phyloP scores from a whole-genome alignment of 2,888 invertebrate species.

The Tanypteryx hageni region DNA sequence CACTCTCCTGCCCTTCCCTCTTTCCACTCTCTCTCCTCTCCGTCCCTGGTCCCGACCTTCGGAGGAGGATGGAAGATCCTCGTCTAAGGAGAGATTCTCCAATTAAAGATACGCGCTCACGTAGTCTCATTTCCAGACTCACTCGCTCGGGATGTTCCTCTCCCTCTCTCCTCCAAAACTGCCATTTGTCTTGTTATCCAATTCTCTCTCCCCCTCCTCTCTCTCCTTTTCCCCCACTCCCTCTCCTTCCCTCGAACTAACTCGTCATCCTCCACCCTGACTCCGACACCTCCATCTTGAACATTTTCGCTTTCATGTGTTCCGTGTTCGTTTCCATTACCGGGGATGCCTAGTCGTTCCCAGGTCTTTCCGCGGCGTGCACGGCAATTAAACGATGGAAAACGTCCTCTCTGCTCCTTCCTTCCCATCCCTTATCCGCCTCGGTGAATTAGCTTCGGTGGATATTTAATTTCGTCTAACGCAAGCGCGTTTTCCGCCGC shows the following conservation, averaged over 20 bases:
- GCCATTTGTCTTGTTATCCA: background rate
- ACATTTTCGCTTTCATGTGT: background rate
- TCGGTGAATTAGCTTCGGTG: no score
- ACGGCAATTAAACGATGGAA: background rate
- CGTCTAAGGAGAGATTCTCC: conserved; percentile 4
- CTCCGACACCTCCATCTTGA: background rate
- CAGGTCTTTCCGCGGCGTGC: background rate
- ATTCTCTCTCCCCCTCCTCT: background rate
- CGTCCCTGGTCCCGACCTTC: no score
- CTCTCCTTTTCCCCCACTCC: background rate
- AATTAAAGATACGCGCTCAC: conserved; percentile 7
- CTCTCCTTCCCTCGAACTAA: background rate
- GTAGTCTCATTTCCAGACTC: background rate
- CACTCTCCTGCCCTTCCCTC: background rate
- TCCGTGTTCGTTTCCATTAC: no score
- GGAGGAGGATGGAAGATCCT: background rate
- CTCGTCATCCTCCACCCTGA: no score
- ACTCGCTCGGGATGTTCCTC: no score
- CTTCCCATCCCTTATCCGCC: background rate
- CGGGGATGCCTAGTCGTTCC: no score
- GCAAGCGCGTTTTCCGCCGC: no score
- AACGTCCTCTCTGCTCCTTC: background rate
- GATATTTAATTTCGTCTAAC: no score
- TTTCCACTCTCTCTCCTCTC: background rate
- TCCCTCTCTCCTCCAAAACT: background rate